Evolutionary conservation across 2,888 invertebrate species (phyloP), one percentile per base, ranked within the genome.

Genomic region (Microdon myrmicae): DNA sequence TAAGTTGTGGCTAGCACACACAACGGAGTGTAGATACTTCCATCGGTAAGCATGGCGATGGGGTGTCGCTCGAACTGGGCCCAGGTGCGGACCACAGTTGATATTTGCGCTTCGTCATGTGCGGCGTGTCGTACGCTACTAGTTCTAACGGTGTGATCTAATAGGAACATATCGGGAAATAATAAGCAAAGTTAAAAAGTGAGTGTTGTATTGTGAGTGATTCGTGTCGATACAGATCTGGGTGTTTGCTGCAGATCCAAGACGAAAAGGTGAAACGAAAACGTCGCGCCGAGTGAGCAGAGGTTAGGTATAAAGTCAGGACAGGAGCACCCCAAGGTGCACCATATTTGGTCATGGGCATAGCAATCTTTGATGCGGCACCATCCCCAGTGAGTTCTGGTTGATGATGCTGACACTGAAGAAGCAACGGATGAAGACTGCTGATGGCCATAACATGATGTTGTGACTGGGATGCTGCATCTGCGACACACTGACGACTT

Each of bases 41-140:
- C n/a, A 38, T 25, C 34, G 19, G 9, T 16, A 25, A 10, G 19
- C 23, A 26, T 28, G 47, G 34, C 10, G 32, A 47, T 43, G 64
- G 56, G 64, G 64, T 64, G 53, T 43, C 64, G 56, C 56, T 43
- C 29, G 43, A 64, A 64, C 48, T 58, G 58, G 47, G 43, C 64
- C 64, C 64, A 64, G 64, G 58, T 51, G 53, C 53, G 58, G 51
- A 45, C 56, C 51, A 58, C 64, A 64, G 64, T 64, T 64, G 51
- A 64, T 58, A 48, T 64, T 64, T 53, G 58, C 56, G 58, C 47
- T 53, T 64, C 64, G 58, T 58, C 53, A 53, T 64, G 58, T 51
- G 51, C 51, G 58, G 64, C 58, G 47, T 45, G 47, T 20, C 35
- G 45, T 39, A 20, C 14, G 3, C 13, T 16, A 8, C 29, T n/a